Base-by-base conservation (phyloP, 1,140 invertebrate species). In the Papilio machaon region DNA sequence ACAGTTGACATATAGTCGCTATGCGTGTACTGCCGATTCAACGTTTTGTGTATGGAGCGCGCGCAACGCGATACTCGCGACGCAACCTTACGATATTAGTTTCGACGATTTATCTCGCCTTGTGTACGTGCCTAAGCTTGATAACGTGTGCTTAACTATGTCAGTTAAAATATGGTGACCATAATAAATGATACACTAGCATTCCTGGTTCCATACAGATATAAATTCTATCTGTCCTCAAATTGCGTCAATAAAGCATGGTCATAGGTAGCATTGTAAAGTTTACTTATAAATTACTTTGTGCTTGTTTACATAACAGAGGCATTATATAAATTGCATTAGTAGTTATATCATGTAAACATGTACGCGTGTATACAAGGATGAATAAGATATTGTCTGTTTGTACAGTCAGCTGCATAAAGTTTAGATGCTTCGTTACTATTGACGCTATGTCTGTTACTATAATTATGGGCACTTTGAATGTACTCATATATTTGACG, bases 291-390 rank as follows among this genome's bases (percentile, higher is more conserved):
- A 35, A 35, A 35, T 70, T 70, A 70, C 64, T 17, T 70, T 70
- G n/a, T 70, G 64, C 3, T 38, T 30, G 23, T 64, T 70, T 35
- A 70, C 13, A 38, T 35, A 70, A 60, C 54, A 60, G 19, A 64
- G 60, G 64, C 30, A 15, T 70, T 70, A 70, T 70, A 38, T 38
- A 70, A 70, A 70, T 70, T 35, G 64, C 64, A 70, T 70, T 30
- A 70, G 64, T 30, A 30, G n/a, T 35, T 11, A 30, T 23, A 23
- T 64, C 23, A 23, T 11, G n/a, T 64, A 15, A 70, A 35, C 6
- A 38, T 70, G 30, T 23, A 19, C 10, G 8, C 0, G 17, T 35
- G 11, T 70, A 38, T 7, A 38, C 6, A 64, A 70, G 23, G 30
- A 70, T 35, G 1, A 54, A 54, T 60, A 9, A 60, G 0, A 23